Conservation (phyloP, 2,797 vertebrate species). For the Hirundo rustica region DNA sequence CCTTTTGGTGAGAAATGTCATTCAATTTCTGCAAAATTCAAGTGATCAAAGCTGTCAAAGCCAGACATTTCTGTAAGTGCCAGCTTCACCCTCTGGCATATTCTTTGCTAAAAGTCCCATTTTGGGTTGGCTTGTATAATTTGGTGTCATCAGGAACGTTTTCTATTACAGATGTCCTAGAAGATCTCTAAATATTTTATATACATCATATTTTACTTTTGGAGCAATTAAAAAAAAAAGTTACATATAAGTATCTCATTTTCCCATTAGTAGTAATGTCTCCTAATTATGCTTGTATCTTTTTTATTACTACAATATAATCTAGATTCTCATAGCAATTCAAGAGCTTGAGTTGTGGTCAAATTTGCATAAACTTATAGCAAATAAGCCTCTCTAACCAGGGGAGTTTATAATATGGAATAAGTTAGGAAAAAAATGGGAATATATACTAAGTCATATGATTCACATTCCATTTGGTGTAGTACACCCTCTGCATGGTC, state of each 20-base stretch:
- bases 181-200: not conserved
- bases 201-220: not conserved
- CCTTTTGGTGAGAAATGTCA: not conserved
- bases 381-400: not conserved
- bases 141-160: not conserved
- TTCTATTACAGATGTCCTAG: not conserved
- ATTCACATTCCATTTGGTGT: not conserved
- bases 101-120: not conserved
- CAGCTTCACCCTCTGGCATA: not conserved
- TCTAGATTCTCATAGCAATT: not conserved
- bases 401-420: not conserved
- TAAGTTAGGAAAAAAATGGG: not conserved
- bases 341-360: not conserved
- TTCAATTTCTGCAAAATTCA: not conserved
- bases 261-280: not conserved
- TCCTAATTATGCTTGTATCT: not conserved
- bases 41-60: not conserved
- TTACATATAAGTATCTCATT: not conserved
- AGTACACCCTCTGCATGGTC: not conserved
- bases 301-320: not conserved
- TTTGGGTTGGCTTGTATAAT: not conserved
- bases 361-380: not conserved
- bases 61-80: not conserved
- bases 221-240: rapidly evolving
- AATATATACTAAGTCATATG: not conserved